These are phyloP conservation scores for Lysandra bellargus DNA, from an alignment of 2,888 invertebrate species.

Conservation along the genomic window DNA sequence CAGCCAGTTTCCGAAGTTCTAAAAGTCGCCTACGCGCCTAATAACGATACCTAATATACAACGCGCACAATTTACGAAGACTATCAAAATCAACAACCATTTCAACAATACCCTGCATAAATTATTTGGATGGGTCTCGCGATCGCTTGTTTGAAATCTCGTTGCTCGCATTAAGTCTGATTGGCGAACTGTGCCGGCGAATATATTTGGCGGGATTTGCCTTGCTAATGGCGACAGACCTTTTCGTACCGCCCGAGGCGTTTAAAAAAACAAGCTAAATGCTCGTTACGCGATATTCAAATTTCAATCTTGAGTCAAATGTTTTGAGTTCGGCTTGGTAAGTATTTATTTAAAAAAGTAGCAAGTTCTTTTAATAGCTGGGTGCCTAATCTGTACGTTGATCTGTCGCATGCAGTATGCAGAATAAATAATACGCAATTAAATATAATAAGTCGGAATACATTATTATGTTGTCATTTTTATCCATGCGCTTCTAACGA, in stretches of 20 bases:
- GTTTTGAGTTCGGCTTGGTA: background rate
- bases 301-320: background rate
- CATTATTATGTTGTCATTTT: too few species aligned
- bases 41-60: too few species aligned
- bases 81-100: background rate
- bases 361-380: too few species aligned
- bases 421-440: too few species aligned
- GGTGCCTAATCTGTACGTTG: too few species aligned
- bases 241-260: constrained; percentile 12
- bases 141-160: background rate
- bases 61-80: too few species aligned
- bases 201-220: constrained; percentile 22
- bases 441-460: too few species aligned
- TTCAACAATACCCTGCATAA: background rate
- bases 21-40: too few species aligned
- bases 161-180: constrained; percentile 13
- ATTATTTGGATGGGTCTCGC: background rate
- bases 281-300: constrained; percentile 6
- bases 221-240: constrained; percentile 22
- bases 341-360: too few species aligned
- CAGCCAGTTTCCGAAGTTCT: too few species aligned
- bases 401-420: too few species aligned
- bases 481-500: too few species aligned
- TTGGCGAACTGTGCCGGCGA: constrained; percentile 23
- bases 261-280: constrained; percentile 19